Evolutionary conservation across 2,113 vertebrate species (phyloP).

Genomic region (Apteryx owenii): DNA sequence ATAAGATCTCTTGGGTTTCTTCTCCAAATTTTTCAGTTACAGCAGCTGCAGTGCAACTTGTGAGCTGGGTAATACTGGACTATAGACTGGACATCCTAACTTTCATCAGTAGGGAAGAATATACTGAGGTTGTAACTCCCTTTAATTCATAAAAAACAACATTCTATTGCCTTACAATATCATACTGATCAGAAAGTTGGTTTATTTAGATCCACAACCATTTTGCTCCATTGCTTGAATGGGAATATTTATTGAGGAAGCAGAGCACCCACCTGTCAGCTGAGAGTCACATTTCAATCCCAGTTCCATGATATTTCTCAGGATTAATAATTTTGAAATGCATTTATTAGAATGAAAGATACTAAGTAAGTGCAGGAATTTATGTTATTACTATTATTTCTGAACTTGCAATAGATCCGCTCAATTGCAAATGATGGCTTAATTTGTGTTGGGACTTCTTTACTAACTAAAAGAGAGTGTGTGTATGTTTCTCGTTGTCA

Average conservation of each 20-base stretch:
- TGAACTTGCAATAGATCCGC: neutral
- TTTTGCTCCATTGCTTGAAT: neutral
- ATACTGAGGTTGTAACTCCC: neutral
- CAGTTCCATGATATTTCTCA: neutral
- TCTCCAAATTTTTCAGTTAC: slow-evolving; percentile 8
- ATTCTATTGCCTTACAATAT: neutral
- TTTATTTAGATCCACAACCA: neutral
- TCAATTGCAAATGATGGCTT: neutral
- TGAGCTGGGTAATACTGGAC: neutral
- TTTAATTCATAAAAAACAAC: neutral
- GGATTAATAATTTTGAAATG: neutral
- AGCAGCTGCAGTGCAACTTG: neutral
- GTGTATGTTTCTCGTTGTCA: neutral
- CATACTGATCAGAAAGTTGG: neutral
- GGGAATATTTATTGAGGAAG: neutral
- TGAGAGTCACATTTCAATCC: neutral
- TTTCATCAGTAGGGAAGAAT: neutral
- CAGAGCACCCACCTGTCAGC: neutral
- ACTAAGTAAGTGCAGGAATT: neutral
- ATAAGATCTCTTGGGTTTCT: slow-evolving; percentile 52
- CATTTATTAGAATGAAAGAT: neutral
- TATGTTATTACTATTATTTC: neutral
- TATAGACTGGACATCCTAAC: neutral
- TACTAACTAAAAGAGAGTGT: neutral
- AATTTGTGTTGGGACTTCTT: neutral